Base-by-base conservation (phyloP, 2,888 invertebrate genomes). In the Nomada fabriciana region DNA sequence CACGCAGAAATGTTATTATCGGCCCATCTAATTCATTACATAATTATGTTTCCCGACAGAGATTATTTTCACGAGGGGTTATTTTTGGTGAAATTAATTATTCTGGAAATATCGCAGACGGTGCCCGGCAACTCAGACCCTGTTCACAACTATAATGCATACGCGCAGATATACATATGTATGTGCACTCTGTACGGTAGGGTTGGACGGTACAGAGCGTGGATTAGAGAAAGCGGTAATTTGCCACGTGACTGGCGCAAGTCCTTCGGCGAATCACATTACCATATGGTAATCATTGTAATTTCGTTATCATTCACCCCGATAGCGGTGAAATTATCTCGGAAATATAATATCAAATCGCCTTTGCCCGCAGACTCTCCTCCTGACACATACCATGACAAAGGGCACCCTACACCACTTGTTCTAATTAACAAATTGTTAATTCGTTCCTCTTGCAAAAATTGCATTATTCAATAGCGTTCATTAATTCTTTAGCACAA, bases 251-350 rank as follows among this genome's bases (percentile, higher is more conserved):
- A 87, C 81, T 85, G 84, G 83, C 86, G 85, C 78, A 83, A 86
- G 82, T 88, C 89, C 87, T 90, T 89, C 84, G 83, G 68, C 81
- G 86, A 72, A 84, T 90, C 82, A 47, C 84, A 89, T 90, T 89
- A 89, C 88, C 90, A 90, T 90, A 89, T 86, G 87, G 85, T 88
- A 90, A 90, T 90, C 88, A 82, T 69, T 74, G 65, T 80, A 87
- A 80, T 86, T 86, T 86, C 79, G 80, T 79, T 84, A 88, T 83
- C 77, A 80, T 72, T 80, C 82, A 71, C 52, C 63, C 65, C 57
- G 59, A 74, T 83, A 59, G 76, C 74, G 52, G 42, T 50, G 70
- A 76, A 68, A 80, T 84, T 79, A 87, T 79, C 70, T 52, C 69
- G 47, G 59, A 71, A 82, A 74, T 59, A 80, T 76, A 80, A 78